Evolutionary conservation across 2,797 vertebrate species (phyloP).

Genomic region (Natrix natrix): DNA sequence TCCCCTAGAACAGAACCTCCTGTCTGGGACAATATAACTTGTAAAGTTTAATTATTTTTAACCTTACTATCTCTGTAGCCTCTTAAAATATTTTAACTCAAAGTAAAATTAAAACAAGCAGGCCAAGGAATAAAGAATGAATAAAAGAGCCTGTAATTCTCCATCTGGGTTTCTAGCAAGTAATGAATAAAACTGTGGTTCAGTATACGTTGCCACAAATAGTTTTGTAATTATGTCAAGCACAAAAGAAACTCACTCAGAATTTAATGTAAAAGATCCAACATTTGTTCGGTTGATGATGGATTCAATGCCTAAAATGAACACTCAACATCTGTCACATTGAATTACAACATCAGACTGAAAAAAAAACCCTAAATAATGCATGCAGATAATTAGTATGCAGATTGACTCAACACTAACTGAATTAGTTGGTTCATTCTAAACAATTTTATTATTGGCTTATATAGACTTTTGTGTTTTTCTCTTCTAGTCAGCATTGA

Average conservation of each 20-base stretch:
- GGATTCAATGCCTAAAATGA: neutral
- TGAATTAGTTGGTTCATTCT: neutral
- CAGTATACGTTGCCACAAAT: constrained; percentile 1
- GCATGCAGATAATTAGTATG: neutral
- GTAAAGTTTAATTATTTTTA: neutral
- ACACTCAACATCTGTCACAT: constrained; percentile 11
- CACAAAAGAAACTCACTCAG: constrained; percentile 11
- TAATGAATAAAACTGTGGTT: constrained; percentile 17
- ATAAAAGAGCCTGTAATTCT: neutral
- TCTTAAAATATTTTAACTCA: constrained; percentile 15
- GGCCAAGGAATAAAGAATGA: neutral
- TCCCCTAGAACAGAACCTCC: neutral
- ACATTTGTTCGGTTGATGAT: neutral
- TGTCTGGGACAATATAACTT: neutral
- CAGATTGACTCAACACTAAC: neutral
- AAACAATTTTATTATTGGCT: neutral
- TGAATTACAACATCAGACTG: constrained; percentile 5
- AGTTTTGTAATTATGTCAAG: constrained; percentile 6
- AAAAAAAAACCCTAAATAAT: neutral
- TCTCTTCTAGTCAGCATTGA: neutral
- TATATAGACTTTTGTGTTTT: neutral
- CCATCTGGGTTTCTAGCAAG: neutral
- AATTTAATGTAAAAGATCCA: neutral
- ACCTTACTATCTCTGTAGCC: neutral
- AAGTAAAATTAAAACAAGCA: constrained; percentile 8